A percentile compares a stretch with the other conserved stretches of the same genome.
These are phyloP conservation scores for Ceratosolen fusciceps DNA, from an alignment of 1,140 invertebrate genomes.

Conservation along the genomic window DNA sequence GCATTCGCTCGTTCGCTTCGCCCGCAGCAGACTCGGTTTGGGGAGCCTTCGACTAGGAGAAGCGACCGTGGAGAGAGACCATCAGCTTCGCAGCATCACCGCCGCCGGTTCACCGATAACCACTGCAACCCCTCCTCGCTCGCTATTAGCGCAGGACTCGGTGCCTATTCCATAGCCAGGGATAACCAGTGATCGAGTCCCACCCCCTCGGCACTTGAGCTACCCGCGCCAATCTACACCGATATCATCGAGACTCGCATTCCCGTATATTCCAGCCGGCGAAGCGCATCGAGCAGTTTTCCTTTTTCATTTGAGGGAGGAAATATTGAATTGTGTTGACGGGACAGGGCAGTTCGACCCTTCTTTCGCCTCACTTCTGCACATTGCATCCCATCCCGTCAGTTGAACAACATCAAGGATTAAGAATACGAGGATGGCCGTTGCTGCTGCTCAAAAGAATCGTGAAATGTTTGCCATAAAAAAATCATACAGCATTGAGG, in stretches of 20 bases:
- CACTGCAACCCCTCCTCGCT: not conserved
- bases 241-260: too few species aligned
- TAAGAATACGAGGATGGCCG: conserved; percentile 78
- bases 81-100: not conserved
- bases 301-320: too few species aligned
- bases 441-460: conserved; percentile 90
- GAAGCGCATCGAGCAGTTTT: too few species aligned
- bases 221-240: too few species aligned
- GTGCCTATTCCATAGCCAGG: not conserved
- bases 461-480: conserved; percentile 95
- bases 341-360: too few species aligned
- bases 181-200: not conserved
- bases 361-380: too few species aligned
- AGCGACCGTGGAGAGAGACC: not conserved
- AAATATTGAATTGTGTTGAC: too few species aligned
- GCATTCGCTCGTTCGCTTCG: conserved; percentile 72
- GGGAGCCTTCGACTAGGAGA: conserved; percentile 54
- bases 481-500: conserved; percentile 97
- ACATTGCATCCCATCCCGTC: too few species aligned
- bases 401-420: not conserved
- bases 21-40: conserved; percentile 64
- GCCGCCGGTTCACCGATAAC: not conserved
- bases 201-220: not conserved
- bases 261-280: too few species aligned
- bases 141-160: not conserved